These are phyloP conservation scores for Psilopogon haemacephalus DNA, from an alignment of 2,113 vertebrate species.

Conservation along the genomic window DNA sequence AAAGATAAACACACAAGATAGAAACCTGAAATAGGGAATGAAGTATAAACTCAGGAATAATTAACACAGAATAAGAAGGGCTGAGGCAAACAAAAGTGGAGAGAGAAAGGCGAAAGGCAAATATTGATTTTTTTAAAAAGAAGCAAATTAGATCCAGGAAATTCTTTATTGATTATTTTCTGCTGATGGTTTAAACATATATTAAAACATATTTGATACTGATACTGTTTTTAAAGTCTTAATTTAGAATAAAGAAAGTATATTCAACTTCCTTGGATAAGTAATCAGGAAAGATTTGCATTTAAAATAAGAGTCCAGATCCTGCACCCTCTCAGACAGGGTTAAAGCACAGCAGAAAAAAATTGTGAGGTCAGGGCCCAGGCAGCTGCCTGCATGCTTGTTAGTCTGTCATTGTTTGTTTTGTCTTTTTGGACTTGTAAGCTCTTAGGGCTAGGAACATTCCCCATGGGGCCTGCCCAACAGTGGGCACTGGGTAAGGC, in stretches of 20 bases:
- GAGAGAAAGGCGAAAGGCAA: not conserved
- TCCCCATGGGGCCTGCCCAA: conserved; percentile 8
- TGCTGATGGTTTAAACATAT: not conserved
- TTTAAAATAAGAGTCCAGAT: conserved; percentile 49
- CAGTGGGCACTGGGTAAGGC: not conserved
- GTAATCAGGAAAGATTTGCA: conserved; percentile 11
- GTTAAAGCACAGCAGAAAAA: conserved; percentile 59
- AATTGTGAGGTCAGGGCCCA: conserved; percentile 59
- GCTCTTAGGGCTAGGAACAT: not conserved
- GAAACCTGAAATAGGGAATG: conserved; percentile 10
- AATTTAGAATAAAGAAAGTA: not conserved
- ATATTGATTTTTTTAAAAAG: not conserved
- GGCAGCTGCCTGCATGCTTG: conserved; percentile 51
- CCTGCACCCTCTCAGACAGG: not conserved
- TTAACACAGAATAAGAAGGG: not conserved
- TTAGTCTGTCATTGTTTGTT: conserved; percentile 58
- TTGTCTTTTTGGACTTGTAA: conserved; percentile 56
- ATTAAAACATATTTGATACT: not conserved
- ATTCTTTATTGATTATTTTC: not conserved
- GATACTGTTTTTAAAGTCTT: not conserved
- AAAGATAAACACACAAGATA: conserved; percentile 14
- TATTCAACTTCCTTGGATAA: not conserved
- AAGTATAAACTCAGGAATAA: not conserved
- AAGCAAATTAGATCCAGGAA: not conserved
- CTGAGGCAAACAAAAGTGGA: not conserved